Percentiles rank a stretch among this genome's conserved stretches.
phyloP scores from a whole-genome alignment of 2,888 invertebrate species.

The Athalia rosae region DNA sequence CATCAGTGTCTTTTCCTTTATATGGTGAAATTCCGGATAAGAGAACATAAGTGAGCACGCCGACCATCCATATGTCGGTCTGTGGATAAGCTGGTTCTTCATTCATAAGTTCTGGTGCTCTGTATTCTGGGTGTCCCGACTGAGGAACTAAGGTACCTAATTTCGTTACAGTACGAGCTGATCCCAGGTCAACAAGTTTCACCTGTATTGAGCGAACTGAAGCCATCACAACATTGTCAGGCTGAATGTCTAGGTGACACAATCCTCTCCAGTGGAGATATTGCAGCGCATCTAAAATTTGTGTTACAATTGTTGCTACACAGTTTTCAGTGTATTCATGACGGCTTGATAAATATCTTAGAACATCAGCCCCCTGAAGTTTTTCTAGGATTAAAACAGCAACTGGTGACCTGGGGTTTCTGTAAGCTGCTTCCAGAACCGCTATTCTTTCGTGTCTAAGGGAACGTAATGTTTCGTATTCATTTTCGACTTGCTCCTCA shows the following conservation, averaged over 20 bases:
- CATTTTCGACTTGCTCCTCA: slow-evolving; percentile 82
- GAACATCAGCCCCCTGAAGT: slow-evolving; percentile 92
- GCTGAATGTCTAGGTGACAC: slow-evolving; percentile 92
- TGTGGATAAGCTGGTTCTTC: slow-evolving; percentile 92
- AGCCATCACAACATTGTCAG: slow-evolving; percentile 96
- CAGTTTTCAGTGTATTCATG: slow-evolving; percentile 96
- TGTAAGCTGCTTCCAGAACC: slow-evolving; percentile 83
- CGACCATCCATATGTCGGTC: slow-evolving; percentile 97
- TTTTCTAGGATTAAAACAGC: slow-evolving; percentile 87
- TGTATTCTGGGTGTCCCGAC: slow-evolving; percentile 85
- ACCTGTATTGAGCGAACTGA: slow-evolving; percentile 89
- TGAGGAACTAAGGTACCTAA: slow-evolving; percentile 84
- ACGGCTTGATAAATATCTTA: slow-evolving; percentile 90
- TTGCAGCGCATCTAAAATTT: slow-evolving; percentile 92
- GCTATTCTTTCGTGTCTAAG: slow-evolving; percentile 93
- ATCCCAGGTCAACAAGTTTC: slow-evolving; percentile 94
- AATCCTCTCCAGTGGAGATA: slow-evolving; percentile 96
- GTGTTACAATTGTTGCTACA: slow-evolving; percentile 90
- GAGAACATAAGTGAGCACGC: slow-evolving; percentile 92
- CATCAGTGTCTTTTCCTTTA: slow-evolving; percentile 86
- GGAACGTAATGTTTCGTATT: slow-evolving; percentile 88
- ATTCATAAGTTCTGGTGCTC: slow-evolving; percentile 91
- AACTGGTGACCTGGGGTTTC: slow-evolving; percentile 80
- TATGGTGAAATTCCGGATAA: slow-evolving; percentile 96
- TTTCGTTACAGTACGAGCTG: slow-evolving; percentile 87